A percentile compares a stretch with the other conserved stretches of the same genome.
These are phyloP conservation scores for Rhagoletis pomonella DNA, from an alignment of 1,140 invertebrate species.

Conservation along the genomic window DNA sequence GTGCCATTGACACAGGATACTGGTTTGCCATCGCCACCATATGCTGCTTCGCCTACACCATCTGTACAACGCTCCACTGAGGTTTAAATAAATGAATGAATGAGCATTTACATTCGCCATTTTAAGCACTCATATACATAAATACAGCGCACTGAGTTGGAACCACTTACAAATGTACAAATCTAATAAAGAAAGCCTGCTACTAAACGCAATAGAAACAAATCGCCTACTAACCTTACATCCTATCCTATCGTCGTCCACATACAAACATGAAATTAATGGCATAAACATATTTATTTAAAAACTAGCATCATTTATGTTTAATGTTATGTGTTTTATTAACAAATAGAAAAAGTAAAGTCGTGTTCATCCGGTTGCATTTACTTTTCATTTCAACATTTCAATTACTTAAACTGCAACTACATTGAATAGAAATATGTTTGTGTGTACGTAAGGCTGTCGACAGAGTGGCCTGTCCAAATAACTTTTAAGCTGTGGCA, in stretches of 20 bases:
- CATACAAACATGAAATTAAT: neutral
- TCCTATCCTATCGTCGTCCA: constrained; percentile 8
- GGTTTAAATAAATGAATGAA: constrained; percentile 62
- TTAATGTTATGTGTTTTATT: too few relatives aligned
- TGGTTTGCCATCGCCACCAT: constrained; percentile 69
- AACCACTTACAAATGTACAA: neutral
- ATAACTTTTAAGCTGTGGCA: too few relatives aligned
- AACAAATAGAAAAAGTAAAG: too few relatives aligned
- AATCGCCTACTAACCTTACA: constrained; percentile 11
- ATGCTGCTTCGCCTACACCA: constrained; percentile 69
- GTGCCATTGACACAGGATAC: constrained; percentile 66
- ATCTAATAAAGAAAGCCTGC: neutral
- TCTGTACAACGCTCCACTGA: constrained; percentile 73
- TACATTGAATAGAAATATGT: too few relatives aligned
- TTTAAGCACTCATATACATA: neutral
- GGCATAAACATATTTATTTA: too few relatives aligned
- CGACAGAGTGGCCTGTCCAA: too few relatives aligned
- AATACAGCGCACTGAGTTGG: too few relatives aligned
- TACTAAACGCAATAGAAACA: neutral
- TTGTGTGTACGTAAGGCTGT: too few relatives aligned
- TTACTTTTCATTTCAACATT: too few relatives aligned
- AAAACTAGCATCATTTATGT: too few relatives aligned
- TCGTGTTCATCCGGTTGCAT: too few relatives aligned
- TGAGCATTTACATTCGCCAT: neutral
- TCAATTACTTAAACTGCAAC: too few relatives aligned